Base-by-base conservation (phyloP, 2,113 vertebrate genomes). In the Ceyx melanurus region DNA sequence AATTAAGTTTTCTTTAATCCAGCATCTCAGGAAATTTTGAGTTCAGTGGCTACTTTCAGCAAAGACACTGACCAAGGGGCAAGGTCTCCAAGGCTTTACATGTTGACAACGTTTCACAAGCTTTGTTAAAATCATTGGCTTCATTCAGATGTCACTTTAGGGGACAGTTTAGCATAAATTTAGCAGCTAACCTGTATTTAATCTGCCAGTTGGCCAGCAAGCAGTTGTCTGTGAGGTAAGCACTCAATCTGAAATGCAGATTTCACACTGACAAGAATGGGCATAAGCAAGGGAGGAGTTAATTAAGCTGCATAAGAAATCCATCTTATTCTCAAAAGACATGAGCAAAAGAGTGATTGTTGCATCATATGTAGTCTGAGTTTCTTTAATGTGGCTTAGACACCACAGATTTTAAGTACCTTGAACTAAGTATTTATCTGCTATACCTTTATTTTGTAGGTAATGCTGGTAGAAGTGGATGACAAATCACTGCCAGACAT, bases 281-380 rank as follows among this genome's bases (percentile, higher is more conserved):
- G 37, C 19, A 20, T 0, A 1, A 31, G 21, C 43, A 33, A 90
- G 37, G 61, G 73, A 86, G 37, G 28, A 75, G 73, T 68, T 88
- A 50, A 6, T 15, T 37, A 33, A 78, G 13, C 26, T 72, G 35
- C 0, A 0, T 46, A n/a, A 68, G 57, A 75, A 35, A 31, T 74
- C 7, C 3, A 1, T 17, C 9, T 40, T 91, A 26, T 35, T 67
- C 26, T 82, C 53, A 50, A 65, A 75, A 61, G 40, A 37, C 1
- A 0, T 40, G 16, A 20, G 19, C 22, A 13, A 72, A 86, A 76
- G 3, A 11, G 6, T 46, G n/a, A 11, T 58, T n/a, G 16, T 61
- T 82, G 17, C 3, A 8, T 70, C 1, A 0, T 45, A 2, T 42
- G 3, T n/a, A 35, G n/a, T 48, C 66, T 8, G 1, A n/a, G 40